phyloP scores from a whole-genome alignment of 2,113 vertebrate genomes.

The Thymallus thymallus region DNA sequence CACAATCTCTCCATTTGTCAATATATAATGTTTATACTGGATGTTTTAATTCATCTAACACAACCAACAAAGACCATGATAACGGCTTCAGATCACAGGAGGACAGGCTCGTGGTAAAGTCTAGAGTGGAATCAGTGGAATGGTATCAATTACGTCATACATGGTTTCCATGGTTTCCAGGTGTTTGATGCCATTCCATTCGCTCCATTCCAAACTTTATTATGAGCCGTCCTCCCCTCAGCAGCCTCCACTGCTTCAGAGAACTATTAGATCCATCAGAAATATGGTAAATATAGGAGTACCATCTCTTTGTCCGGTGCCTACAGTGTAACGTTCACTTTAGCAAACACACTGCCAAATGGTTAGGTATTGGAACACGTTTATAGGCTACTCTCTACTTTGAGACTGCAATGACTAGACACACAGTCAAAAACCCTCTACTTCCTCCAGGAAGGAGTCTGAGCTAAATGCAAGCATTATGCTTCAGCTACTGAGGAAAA shows the following conservation, averaged over 20 bases:
- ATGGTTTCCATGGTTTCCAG: conserved; percentile 22
- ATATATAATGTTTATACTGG: conserved; percentile 34
- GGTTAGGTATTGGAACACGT: conserved; percentile 21
- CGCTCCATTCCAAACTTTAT: too few species aligned
- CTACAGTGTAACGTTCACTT: conserved; percentile 28
- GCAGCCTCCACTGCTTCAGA: conserved; percentile 5
- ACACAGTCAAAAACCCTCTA: conserved; percentile 23
- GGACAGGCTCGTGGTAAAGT: too few species aligned
- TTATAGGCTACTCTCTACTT: conserved; percentile 37
- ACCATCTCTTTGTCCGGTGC: conserved; percentile 19
- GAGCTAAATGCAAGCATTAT: conserved; percentile 56
- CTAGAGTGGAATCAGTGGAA: too few species aligned
- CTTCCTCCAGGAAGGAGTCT: conserved; percentile 13
- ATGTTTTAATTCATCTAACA: conserved; percentile 33
- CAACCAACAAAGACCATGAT: conserved; percentile 37
- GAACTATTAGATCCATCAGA: conserved; percentile 43
- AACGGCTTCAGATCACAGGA: conserved; percentile 11
- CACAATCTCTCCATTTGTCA: conserved; percentile 30
- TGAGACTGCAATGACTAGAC: conserved; percentile 37
- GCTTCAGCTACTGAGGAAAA: conserved; percentile 49
- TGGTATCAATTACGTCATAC: conserved; percentile 32
- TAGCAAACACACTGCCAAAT: conserved; percentile 42
- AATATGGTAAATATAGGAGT: conserved; percentile 27
- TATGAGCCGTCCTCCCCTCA: too few species aligned
- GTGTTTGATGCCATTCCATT: background rate